phyloP scores from a whole-genome alignment of 1,140 invertebrate species.

The Philotrypesis tridentata region DNA sequence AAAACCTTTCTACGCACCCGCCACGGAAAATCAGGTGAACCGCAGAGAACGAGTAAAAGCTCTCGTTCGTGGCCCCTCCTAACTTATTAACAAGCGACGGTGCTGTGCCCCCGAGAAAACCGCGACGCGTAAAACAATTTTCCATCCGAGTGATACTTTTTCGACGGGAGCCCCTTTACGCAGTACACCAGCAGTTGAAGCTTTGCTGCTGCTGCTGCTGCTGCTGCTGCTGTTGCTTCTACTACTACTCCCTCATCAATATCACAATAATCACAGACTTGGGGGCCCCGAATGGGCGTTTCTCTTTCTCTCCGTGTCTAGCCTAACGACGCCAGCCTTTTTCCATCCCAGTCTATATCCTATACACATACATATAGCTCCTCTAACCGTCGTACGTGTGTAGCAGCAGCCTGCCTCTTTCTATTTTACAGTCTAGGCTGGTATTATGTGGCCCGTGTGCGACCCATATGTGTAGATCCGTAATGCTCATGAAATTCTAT shows the following conservation, averaged over 20 bases:
- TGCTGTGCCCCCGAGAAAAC: slow-evolving; percentile 5
- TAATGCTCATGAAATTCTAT: background rate
- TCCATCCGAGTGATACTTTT: slow-evolving; percentile 37
- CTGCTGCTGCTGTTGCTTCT: too few relatives aligned
- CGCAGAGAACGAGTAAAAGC: slow-evolving; percentile 28
- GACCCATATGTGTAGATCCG: background rate
- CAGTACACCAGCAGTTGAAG: slow-evolving; percentile 15
- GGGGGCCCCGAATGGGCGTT: slow-evolving; percentile 30
- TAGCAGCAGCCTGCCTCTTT: slow-evolving; percentile 38
- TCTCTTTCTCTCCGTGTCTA: background rate
- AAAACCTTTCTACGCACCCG: slow-evolving; percentile 25
- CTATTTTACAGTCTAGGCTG: slow-evolving; percentile 20
- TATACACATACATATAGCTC: background rate
- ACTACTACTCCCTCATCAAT: slow-evolving; percentile 48
- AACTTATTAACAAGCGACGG: slow-evolving; percentile 36
- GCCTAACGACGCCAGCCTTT: slow-evolving; percentile 22
- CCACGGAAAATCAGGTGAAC: slow-evolving; percentile 38
- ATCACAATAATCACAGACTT: slow-evolving; percentile 38
- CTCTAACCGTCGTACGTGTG: background rate
- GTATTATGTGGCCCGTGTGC: background rate
- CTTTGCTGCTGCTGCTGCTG: too few relatives aligned
- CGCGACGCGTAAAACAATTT: slow-evolving; percentile 45
- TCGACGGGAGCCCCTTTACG: slow-evolving; percentile 17
- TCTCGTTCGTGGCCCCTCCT: slow-evolving; percentile 22
- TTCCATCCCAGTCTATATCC: background rate